phyloP scores from a whole-genome alignment of 2,113 vertebrate species.

The Patagioenas fasciata region DNA sequence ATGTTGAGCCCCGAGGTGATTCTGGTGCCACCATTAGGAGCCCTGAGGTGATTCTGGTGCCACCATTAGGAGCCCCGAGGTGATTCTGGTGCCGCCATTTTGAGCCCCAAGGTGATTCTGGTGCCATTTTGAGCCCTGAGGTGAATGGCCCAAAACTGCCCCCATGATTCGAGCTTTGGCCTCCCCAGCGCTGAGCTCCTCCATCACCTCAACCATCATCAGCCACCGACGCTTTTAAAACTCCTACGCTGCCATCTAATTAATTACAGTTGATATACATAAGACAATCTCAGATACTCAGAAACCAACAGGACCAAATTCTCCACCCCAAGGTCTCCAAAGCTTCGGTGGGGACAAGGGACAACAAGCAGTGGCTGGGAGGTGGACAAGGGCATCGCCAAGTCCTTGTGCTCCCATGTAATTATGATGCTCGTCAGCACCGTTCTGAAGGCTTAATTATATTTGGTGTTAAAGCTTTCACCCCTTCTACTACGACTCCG shows the following conservation, averaged over 20 bases:
- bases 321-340: neutral
- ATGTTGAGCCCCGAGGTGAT: too few species aligned
- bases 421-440: neutral
- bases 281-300: neutral
- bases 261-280: neutral
- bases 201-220: neutral
- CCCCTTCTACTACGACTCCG: neutral
- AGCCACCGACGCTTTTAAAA: neutral
- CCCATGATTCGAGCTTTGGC: too few species aligned
- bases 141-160: too few species aligned
- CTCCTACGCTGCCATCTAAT: rapidly evolving
- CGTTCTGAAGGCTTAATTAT: neutral
- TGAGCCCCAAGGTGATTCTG: too few species aligned
- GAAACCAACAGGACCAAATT: neutral
- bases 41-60: too few species aligned
- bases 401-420: neutral
- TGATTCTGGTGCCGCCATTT: too few species aligned
- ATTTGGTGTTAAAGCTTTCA: neutral
- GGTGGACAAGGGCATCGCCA: neutral
- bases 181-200: neutral
- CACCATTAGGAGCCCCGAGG: too few species aligned
- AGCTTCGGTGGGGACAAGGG: neutral
- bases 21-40: too few species aligned
- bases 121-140: too few species aligned
- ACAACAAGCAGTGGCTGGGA: neutral